Evolutionary conservation across 2,797 vertebrate species (phyloP).

Genomic region (Pseudochirops corinnae): DNA sequence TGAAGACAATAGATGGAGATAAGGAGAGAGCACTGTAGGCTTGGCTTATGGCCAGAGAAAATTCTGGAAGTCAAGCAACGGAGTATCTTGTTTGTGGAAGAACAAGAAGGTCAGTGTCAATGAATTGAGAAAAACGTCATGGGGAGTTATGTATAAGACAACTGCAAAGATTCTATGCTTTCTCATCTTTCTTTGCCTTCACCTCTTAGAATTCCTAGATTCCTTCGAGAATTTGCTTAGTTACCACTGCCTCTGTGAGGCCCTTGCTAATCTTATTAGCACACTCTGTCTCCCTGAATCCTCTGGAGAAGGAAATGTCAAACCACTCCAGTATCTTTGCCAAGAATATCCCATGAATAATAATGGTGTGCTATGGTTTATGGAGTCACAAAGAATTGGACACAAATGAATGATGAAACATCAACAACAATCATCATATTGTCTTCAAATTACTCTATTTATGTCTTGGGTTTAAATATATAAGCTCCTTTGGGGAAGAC

Average conservation of each 20-base stretch:
- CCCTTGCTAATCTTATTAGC: neutral
- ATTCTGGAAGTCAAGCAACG: neutral
- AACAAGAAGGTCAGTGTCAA: neutral
- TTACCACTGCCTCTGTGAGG: neutral
- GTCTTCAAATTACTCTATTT: neutral
- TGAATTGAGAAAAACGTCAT: neutral
- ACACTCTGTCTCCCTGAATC: neutral
- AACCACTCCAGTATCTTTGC: neutral
- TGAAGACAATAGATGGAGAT: neutral
- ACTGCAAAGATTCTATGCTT: neutral
- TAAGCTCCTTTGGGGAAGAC: neutral
- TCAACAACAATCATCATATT: neutral
- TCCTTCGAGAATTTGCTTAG: neutral
- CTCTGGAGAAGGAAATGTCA: neutral
- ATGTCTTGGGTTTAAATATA: neutral
- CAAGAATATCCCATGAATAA: neutral
- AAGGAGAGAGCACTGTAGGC: neutral
- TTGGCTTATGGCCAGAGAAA: neutral
- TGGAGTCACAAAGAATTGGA: neutral
- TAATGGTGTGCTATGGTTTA: neutral
- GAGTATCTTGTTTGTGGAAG: neutral
- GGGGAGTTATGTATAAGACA: neutral
- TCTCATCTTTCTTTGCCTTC: neutral
- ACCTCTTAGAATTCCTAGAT: neutral
- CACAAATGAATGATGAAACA: neutral